Base-by-base conservation (phyloP, 2,113 vertebrate genomes). In the Cervus canadensis region DNA sequence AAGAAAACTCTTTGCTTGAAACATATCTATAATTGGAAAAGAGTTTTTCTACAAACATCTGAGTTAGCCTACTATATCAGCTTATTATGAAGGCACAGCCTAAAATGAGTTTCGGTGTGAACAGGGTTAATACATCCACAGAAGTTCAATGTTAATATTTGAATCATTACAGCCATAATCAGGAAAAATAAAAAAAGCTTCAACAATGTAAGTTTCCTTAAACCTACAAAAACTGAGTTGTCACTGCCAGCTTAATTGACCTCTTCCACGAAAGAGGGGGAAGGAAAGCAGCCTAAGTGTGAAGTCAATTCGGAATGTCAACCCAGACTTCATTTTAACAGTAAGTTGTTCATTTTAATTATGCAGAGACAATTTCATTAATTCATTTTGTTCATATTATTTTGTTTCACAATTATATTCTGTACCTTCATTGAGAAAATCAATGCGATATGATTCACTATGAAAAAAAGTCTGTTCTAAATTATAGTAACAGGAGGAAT, bases 361-460 rank as follows among this genome's bases (percentile, higher is more conserved):
- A 86, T 33, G 48, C 11, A 62, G 56, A 85, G 82, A 90, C 62
- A 93, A 91, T 94, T 87, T 91, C 9, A n/a, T 94, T 94, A 91
- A 40, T 94, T 97, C 25, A 87, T 94, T 96, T 97, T 93, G 59
- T 9, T 56, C 19, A 15, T 76, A 28, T 56, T 92, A 62, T 60
- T 97, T 91, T 91, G 23, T 52, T n/a, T 89, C 60, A 97, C 28
- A 87, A 93, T 96, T 95, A 43, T 71, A 94, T 95, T 96, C 81
- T 96, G 43, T 95, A 97, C 45, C 28, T 95, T 94, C 26, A 23
- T 13, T 90, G 83, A 94, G 67, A 33, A 93, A 95, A 87, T 97
- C n/a, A 25, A 59, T 89, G 2, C 6, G 93, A 81, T 76, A 52
- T 48, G 62, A 98, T 84, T 36, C 36, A 62, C 52, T 86, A 23